These are phyloP conservation scores for Nycticryphes semicollaris DNA, from an alignment of 2,113 vertebrate species.

Conservation along the genomic window DNA sequence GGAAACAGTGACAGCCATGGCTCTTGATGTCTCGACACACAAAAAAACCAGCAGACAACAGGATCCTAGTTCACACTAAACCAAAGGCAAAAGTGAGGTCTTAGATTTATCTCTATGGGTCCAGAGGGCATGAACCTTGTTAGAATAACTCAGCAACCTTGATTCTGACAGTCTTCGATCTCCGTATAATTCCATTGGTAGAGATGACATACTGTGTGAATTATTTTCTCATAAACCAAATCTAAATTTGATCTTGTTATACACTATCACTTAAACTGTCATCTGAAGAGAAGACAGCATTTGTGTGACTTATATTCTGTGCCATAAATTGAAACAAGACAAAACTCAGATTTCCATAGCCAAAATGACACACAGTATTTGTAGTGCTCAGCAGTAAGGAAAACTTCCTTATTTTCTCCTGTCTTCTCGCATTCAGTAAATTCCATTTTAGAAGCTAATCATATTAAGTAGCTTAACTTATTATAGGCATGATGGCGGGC, in stretches of 20 bases:
- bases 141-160: not conserved
- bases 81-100: not conserved
- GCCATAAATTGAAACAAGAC: not conserved
- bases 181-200: not conserved
- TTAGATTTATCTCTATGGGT: not conserved
- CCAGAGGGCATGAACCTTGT: not conserved
- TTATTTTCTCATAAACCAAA: not conserved
- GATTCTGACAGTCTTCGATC: not conserved
- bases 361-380: not conserved
- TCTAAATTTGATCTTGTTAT: not conserved
- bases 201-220: not conserved
- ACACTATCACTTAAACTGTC: not conserved
- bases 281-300: not conserved
- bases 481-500: not conserved
- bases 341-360: not conserved
- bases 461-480: constrained; percentile 14
- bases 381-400: not conserved
- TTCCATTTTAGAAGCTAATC: constrained; percentile 15
- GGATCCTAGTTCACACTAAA: not conserved
- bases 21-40: not conserved
- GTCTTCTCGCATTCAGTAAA: not conserved
- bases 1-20: not conserved
- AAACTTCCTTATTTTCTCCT: not conserved
- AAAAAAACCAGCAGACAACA: not conserved
- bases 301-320: not conserved